A percentile compares a stretch with the other conserved stretches of the same genome.
Conservation (phyloP, 2,797 vertebrate genomes). For the Gymnoscopelus braueri region DNA sequence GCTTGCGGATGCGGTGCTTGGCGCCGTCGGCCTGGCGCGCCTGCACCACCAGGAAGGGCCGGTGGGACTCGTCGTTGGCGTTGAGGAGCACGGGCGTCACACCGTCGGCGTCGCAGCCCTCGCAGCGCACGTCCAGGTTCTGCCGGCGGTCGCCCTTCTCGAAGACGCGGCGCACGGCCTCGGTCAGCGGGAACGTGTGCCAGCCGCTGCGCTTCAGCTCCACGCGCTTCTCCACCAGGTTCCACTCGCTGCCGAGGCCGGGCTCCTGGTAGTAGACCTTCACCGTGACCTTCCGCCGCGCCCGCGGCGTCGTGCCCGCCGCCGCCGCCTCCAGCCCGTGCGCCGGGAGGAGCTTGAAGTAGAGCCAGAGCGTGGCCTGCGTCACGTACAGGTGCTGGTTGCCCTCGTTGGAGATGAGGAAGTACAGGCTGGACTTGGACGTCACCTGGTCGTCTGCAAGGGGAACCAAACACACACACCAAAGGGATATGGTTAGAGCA, state of each 20-base stretch:
- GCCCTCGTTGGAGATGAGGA: constrained; percentile 95
- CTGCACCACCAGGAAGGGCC: constrained; percentile 94
- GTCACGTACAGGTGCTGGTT: constrained; percentile 93
- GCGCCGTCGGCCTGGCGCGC: constrained; percentile 83
- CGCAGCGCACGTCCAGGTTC: constrained; percentile 94
- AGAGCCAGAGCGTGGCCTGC: constrained; percentile 96
- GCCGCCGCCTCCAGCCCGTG: constrained; percentile 75
- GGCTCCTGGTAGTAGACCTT: constrained; percentile 94
- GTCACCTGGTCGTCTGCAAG: constrained; percentile 89
- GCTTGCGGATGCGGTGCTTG: constrained; percentile 93
- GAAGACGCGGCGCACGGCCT: constrained; percentile 90
- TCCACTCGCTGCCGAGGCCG: constrained; percentile 85
- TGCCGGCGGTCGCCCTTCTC: constrained; percentile 89
- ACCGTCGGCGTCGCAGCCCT: constrained; percentile 88
- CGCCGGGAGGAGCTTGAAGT: constrained; percentile 89
- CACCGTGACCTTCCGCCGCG: constrained; percentile 88
- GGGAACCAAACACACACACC: constrained; percentile 20
- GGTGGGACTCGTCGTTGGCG: constrained; percentile 89
- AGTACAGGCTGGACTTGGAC: constrained; percentile 93
- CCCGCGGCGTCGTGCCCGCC: background rate
- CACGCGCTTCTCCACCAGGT: constrained; percentile 93
- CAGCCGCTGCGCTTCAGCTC: constrained; percentile 95
- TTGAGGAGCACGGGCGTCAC: constrained; percentile 87
- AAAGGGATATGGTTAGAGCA: background rate
- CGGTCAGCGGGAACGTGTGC: constrained; percentile 94